These are phyloP conservation scores for Austrofundulus limnaeus DNA, from an alignment of 2,113 vertebrate species.

Conservation along the genomic window DNA sequence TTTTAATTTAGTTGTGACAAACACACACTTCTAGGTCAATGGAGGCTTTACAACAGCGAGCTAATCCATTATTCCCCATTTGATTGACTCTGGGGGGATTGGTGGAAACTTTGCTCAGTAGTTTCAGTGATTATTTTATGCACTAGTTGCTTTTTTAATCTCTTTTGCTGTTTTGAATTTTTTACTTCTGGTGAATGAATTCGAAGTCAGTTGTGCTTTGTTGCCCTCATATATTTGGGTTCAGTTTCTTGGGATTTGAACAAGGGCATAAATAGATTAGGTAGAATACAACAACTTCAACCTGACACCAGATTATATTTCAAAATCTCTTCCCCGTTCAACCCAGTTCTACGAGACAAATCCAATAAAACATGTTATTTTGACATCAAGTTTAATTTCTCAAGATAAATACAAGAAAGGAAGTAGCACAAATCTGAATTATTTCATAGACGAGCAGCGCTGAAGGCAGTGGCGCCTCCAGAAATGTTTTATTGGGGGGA, in stretches of 20 bases:
- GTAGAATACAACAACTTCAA: no score
- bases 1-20: slow-evolving; percentile 51
- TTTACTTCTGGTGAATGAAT: slow-evolving; percentile 27
- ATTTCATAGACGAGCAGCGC: no score
- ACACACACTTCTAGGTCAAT: slow-evolving; percentile 61
- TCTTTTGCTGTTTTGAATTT: slow-evolving; percentile 8
- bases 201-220: slow-evolving; percentile 42
- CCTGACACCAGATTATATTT: no score
- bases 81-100: slow-evolving; percentile 55
- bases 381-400: no score
- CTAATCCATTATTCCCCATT: slow-evolving; percentile 55
- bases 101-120: slow-evolving; percentile 45
- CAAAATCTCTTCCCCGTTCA: no score
- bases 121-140: slow-evolving; percentile 33
- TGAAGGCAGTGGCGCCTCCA: no score
- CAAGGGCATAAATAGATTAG: slow-evolving; percentile 56
- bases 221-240: slow-evolving; percentile 30
- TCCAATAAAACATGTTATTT: no score
- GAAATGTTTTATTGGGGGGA: no score
- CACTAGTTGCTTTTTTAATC: slow-evolving; percentile 41
- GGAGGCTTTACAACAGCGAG: slow-evolving; percentile 52
- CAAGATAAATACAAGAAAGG: no score
- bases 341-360: no score
- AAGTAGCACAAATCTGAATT: no score
- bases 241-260: slow-evolving; percentile 37